These are phyloP conservation scores for Lycodopsis pacificus DNA, from an alignment of 2,797 vertebrate species.

Conservation along the genomic window DNA sequence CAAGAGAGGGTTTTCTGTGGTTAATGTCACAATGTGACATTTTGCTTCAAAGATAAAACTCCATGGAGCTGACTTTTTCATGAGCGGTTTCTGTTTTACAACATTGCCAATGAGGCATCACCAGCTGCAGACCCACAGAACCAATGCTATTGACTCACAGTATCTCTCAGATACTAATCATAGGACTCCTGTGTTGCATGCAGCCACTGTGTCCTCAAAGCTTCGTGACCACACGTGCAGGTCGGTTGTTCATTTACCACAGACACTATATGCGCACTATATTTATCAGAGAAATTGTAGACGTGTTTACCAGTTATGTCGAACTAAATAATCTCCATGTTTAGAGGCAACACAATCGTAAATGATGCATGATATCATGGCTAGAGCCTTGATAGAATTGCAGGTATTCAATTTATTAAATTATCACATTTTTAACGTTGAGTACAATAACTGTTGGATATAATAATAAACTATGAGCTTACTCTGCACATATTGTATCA, in stretches of 20 bases:
- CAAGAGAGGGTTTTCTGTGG: neutral
- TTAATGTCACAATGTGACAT: constrained; percentile 1
- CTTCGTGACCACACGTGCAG: constrained; percentile 1
- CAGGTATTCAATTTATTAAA: neutral
- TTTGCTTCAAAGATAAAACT: neutral
- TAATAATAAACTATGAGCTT: neutral
- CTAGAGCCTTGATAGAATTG: neutral
- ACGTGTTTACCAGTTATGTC: neutral
- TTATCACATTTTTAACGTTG: neutral
- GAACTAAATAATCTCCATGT: neutral
- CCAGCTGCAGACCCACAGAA: constrained; percentile 22
- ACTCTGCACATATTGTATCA: neutral
- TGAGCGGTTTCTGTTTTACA: constrained; percentile 16
- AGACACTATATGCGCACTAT: constrained; percentile 4
- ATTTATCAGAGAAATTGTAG: neutral
- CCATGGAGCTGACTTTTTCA: neutral
- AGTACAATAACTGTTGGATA: neutral
- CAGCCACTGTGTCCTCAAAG: constrained; percentile 9
- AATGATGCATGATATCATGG: neutral
- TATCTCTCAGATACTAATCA: constrained; percentile 27
- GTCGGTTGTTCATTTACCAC: constrained; percentile 13
- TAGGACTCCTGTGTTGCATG: constrained; percentile 17
- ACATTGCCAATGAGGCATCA: constrained; percentile 1
- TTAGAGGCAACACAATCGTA: constrained; percentile 8
- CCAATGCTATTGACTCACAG: constrained; percentile 6